Percentiles rank a stretch among this genome's conserved stretches.
These are phyloP conservation scores for Lasioglossum marginatum DNA, from an alignment of 2,888 invertebrate species.

Conservation along the genomic window DNA sequence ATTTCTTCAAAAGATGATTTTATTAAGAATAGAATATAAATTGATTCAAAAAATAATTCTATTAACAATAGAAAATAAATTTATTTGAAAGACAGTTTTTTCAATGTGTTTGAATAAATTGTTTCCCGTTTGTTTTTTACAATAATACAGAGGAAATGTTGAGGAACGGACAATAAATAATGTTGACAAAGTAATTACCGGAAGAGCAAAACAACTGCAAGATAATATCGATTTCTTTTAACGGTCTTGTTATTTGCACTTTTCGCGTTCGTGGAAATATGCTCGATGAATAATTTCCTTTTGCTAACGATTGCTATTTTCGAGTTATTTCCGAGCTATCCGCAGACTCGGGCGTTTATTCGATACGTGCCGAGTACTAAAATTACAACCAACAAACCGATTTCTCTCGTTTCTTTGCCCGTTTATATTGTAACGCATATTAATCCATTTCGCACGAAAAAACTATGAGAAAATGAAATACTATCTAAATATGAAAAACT, in stretches of 20 bases:
- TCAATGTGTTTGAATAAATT: background rate
- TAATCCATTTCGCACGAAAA: constrained; percentile 8
- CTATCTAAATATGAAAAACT: background rate
- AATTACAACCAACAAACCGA: constrained; percentile 65
- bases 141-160: background rate
- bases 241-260: background rate
- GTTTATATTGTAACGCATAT: constrained; percentile 37
- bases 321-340: constrained; percentile 63
- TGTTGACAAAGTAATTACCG: constrained; percentile 40
- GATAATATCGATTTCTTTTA: constrained; percentile 24
- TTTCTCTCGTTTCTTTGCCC: constrained; percentile 55
- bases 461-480: background rate
- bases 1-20: background rate
- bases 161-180: background rate
- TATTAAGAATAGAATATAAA: background rate
- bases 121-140: background rate
- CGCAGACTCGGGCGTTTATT: constrained; percentile 62
- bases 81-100: background rate
- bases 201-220: constrained; percentile 16
- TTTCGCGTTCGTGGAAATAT: constrained; percentile 22
- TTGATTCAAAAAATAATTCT: background rate
- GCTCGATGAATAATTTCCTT: constrained; percentile 66
- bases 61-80: background rate
- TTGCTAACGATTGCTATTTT: constrained; percentile 64
- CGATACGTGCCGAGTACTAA: constrained; percentile 61